phyloP scores from a whole-genome alignment of 2,113 vertebrate genomes.

The Stigmatopora nigra region DNA sequence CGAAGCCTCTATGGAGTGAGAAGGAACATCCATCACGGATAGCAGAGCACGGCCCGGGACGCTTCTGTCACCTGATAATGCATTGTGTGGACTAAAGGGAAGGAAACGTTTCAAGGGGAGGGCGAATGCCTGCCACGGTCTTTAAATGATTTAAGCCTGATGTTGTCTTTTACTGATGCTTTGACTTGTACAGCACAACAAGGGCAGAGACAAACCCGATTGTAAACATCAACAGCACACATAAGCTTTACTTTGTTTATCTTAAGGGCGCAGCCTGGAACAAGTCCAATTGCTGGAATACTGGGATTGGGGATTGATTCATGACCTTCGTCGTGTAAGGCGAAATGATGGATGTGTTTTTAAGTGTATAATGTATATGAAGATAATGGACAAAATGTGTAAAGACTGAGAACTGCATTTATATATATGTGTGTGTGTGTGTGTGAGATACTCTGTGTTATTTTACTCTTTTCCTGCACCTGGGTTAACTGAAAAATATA shows the following conservation, averaged over 20 bases:
- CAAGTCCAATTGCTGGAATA: conserved; percentile 24
- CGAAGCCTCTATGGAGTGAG: conserved; percentile 23
- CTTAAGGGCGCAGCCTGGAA: conserved; percentile 10
- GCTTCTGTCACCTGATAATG: conserved; percentile 49
- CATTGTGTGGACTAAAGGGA: conserved; percentile 38
- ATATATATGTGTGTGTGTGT: too few species aligned
- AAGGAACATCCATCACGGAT: conserved; percentile 50
- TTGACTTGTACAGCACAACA: conserved; percentile 15
- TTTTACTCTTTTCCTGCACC: too few species aligned
- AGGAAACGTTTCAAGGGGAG: conserved; percentile 25
- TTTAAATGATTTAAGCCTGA: conserved; percentile 33
- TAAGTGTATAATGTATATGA: too few species aligned
- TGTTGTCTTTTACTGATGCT: conserved; percentile 22
- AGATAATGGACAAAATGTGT: too few species aligned
- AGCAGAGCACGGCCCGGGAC: conserved; percentile 29
- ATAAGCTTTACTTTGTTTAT: conserved; percentile 8
- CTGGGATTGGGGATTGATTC: conserved; percentile 34
- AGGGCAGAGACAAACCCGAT: background rate
- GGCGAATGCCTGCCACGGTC: conserved; percentile 35
- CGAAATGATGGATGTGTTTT: too few species aligned
- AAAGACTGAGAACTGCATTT: too few species aligned
- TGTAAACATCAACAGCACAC: conserved; percentile 10
- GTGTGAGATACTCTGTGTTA: too few species aligned
- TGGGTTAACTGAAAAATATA: too few species aligned
- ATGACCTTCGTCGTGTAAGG: conserved; percentile 15